phyloP scores from a whole-genome alignment of 2,113 vertebrate genomes.

The Bolborhynchus lineola region DNA sequence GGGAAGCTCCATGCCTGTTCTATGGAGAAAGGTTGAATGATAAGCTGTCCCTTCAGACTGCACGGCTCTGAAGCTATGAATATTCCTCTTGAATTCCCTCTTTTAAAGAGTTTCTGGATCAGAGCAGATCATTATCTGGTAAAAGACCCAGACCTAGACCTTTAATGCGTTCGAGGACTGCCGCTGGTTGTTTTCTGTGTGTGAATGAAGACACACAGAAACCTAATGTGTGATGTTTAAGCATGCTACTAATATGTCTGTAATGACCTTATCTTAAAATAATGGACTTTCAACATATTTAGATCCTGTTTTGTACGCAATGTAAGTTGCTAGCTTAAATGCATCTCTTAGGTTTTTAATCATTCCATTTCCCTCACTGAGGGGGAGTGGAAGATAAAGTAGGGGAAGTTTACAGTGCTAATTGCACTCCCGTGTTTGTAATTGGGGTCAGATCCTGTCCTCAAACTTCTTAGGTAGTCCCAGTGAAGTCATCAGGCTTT shows the following conservation, averaged over 20 bases:
- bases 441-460: conserved; percentile 6
- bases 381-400: not conserved
- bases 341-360: not conserved
- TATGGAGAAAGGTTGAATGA: conserved; percentile 8
- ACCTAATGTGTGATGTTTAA: not conserved
- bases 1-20: not conserved
- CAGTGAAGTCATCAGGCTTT: conserved; percentile 36
- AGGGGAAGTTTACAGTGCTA: not conserved
- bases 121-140: conserved; percentile 1
- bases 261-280: not conserved
- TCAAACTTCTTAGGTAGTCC: conserved; percentile 10
- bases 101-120: conserved; percentile 15
- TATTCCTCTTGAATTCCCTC: not conserved
- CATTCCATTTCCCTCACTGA: not conserved
- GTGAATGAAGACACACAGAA: not conserved
- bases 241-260: not conserved
- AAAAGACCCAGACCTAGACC: not conserved
- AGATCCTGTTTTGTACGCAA: not conserved
- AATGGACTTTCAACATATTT: not conserved
- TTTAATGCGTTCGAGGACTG: not conserved
- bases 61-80: not conserved
- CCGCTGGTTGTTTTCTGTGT: not conserved
- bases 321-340: not conserved
- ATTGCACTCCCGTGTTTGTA: not conserved
- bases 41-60: conserved; percentile 1